Base-by-base conservation (phyloP, 1,140 invertebrate genomes). In the Drosophila burlai region DNA sequence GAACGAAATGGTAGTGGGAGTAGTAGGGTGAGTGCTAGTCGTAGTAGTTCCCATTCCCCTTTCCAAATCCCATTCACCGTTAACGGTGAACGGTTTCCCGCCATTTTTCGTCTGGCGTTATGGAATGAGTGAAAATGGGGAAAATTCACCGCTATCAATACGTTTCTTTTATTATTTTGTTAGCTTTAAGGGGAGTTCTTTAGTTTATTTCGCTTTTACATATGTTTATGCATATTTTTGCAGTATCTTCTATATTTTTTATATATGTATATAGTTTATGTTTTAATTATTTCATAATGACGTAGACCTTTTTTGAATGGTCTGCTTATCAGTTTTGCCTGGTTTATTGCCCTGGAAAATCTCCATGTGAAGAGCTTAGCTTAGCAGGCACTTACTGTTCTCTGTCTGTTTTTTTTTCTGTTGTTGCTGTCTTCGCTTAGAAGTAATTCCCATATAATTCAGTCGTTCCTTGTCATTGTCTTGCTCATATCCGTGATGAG, bases 401-500 rank as follows among this genome's bases (percentile, higher is more conserved):
- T 16, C 46, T 47, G 15, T 60, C 1, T 47, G 16, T 18, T 15
- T 9, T 21, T 21, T 18, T 34, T 26, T 5, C 21, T 54, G 11
- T 29, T 40, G 24, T 24, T 11, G 34, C 68, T 49, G 67, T 73
- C 42, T 75, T 75, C 59, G 50, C 50, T 75, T 64, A 60, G 55
- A 73, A 73, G 43, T 76, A 76, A 76, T 76, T 76, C 73, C 60
- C 71, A 76, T 76, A 40, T 71, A 81, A 81, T 76, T 65, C 65
- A 62, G 64, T 61, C 72, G 43, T 61, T 57, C 46, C 80, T 59
- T 81, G 79, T 64, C 79, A 81, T 81, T 81, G 78, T 81, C 66
- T 80, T 81, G 71, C 58, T 74, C 72, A 75, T 66, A 77, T 77
- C 75, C 64, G 74, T 55, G 73, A 77, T 77, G 74, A 77, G 75